Evolutionary conservation across 23 tunicate genomes (phyloP), one percentile per base, ranked within the genome.

Genomic region (Botrylloides violaceus): DNA sequence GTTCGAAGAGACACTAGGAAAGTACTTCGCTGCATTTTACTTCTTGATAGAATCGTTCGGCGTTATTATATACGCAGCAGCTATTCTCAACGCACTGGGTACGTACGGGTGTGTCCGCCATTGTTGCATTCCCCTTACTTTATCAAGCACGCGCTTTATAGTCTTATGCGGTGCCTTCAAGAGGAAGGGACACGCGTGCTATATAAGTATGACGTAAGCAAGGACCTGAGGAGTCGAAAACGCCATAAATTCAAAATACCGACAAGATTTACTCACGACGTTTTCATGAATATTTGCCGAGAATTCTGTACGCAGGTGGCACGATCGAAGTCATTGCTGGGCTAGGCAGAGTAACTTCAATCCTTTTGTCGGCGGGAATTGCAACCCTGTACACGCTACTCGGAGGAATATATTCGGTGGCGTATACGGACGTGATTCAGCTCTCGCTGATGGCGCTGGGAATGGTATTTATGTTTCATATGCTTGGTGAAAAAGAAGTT

Each of bases 381-480:
- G 70, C 70, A 4, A 31, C 33, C 18, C 34, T 63, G 4, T 63
- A 63, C 9, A 63, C 70, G 3, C 32, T 28, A 21, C 12, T 63
- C 3, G 70, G 70, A 3, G 70, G 70, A 63, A 7, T 63, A 28
- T 63, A 63, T 25, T 63, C 70, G 3, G 70, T 63, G 3, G 70
- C 70, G 20, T 63, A 63, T 9, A 63, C 70, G 18, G 70, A 63
- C 9, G 70, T 63, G 4, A 27, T 63, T 7, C 70, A 63, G 32
- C 32, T 63, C 3, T 15, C 32, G 4, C 35, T 63, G 34, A 63
- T 63, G 7, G 36, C 36, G 4, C 12, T 26, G 3, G 70, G 70
- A 7, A 3, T 63, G 35, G 70, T 63, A 58, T 18, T 12, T 47
- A 18, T 12, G n/a, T n/a, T n/a, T n/a, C n/a, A n/a, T n/a, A n/a